These are phyloP conservation scores for Melospiza melodia DNA, from an alignment of 2,113 vertebrate species.

Conservation along the genomic window DNA sequence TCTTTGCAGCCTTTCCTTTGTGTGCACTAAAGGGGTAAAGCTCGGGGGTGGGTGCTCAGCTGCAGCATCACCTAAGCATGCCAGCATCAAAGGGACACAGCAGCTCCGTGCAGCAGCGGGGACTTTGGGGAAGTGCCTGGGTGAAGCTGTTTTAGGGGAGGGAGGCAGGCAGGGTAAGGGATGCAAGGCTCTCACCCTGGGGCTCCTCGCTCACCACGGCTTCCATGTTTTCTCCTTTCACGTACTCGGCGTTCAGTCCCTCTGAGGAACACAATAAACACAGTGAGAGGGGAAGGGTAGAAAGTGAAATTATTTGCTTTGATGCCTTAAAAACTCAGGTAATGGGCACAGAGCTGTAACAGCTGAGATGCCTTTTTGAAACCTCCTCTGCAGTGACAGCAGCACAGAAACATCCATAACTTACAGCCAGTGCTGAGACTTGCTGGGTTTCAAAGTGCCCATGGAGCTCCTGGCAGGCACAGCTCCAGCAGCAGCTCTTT, in stretches of 20 bases:
- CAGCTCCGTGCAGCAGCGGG: not conserved
- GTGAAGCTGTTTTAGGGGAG: not conserved
- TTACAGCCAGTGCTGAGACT: not conserved
- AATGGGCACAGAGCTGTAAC: not conserved
- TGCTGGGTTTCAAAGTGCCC: not conserved
- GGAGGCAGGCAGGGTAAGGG: not conserved
- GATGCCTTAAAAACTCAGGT: not conserved
- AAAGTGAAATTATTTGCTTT: not conserved
- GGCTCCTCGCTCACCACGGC: conserved; percentile 89
- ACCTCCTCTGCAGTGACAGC: not conserved
- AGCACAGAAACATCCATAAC: not conserved
- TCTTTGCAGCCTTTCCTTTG: not conserved
- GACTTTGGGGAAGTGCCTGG: not conserved
- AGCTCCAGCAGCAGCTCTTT: not conserved
- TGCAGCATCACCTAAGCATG: not conserved
- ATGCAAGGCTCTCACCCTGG: conserved; percentile 80
- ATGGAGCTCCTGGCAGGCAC: not conserved
- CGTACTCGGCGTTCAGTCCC: conserved; percentile 86
- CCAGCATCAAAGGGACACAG: not conserved
- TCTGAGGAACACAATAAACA: conserved; percentile 75
- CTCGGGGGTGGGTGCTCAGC: not conserved
- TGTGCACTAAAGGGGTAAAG: not conserved
- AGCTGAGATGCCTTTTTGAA: not conserved
- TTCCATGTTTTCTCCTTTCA: conserved; percentile 89
- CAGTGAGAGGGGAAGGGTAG: not conserved